Conservation (phyloP, 1,140 invertebrate genomes). For the Trichonephila clavipes region DNA sequence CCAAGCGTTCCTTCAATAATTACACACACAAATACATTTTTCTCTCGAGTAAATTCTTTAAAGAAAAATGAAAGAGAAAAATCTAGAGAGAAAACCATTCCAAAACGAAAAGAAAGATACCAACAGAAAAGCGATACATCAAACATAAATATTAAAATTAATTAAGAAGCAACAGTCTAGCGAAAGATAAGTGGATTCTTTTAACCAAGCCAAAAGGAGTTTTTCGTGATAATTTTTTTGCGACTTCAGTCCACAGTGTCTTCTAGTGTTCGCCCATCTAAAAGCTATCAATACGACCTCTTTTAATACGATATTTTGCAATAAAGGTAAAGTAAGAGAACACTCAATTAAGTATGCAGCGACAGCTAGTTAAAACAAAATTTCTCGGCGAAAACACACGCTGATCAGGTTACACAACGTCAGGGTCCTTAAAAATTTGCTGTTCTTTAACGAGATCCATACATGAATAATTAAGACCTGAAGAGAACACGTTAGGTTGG, state of each 20-base stretch:
- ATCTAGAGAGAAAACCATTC: neutral
- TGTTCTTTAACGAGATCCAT: constrained; percentile 53
- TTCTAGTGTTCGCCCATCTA: neutral
- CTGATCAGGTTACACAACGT: constrained; percentile 32
- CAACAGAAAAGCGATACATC: neutral
- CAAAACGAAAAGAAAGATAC: neutral
- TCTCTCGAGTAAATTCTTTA: neutral
- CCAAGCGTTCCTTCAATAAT: neutral
- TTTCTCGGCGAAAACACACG: constrained; percentile 42
- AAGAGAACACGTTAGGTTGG: neutral
- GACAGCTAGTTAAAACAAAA: constrained; percentile 36
- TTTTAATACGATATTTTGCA: constrained; percentile 26
- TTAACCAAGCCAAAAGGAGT: neutral
- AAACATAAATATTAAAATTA: constrained; percentile 27
- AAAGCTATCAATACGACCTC: neutral
- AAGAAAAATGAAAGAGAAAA: neutral
- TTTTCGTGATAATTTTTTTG: neutral
- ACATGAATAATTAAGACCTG: constrained; percentile 60
- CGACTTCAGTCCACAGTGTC: neutral
- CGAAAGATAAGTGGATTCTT: neutral
- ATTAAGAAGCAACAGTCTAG: constrained; percentile 22
- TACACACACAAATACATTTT: neutral
- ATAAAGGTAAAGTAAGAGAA: neutral
- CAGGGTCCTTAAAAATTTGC: constrained; percentile 23
- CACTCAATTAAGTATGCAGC: constrained; percentile 30